phyloP scores from a whole-genome alignment of 2,113 vertebrate species.

The Erinaceus europaeus region DNA sequence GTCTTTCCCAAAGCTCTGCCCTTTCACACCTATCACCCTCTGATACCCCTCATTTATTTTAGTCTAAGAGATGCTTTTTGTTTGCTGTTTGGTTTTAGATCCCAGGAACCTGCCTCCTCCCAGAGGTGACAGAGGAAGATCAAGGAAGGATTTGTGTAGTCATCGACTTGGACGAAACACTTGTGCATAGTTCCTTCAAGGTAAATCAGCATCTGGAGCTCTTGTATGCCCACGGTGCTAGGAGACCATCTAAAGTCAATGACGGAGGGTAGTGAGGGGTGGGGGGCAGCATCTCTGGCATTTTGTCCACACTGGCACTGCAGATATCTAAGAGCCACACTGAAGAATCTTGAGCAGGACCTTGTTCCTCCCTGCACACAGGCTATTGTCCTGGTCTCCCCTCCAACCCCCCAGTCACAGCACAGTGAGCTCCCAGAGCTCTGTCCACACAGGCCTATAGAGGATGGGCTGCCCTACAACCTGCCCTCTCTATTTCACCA shows the following conservation, averaged over 20 bases:
- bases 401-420: not conserved
- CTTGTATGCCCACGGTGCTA: not conserved
- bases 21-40: not conserved
- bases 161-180: slow-evolving; percentile 94
- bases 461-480: not conserved
- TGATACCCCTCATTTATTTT: not conserved
- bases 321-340: not conserved
- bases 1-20: not conserved
- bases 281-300: not conserved
- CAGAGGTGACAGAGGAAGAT: slow-evolving; percentile 88
- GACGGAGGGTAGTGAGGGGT: not conserved
- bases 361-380: not conserved
- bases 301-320: not conserved
- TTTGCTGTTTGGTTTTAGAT: slow-evolving; percentile 78
- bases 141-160: slow-evolving; percentile 93
- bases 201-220: slow-evolving; percentile 69
- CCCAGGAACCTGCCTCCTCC: slow-evolving; percentile 86
- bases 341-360: not conserved
- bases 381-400: not conserved
- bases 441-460: not conserved
- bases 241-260: not conserved
- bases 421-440: not conserved
- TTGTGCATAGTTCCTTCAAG: slow-evolving; percentile 97
- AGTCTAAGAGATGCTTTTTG: not conserved
- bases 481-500: not conserved